Base-by-base conservation (phyloP, 2,797 vertebrate species). In the Gymnopithys bicolor region DNA sequence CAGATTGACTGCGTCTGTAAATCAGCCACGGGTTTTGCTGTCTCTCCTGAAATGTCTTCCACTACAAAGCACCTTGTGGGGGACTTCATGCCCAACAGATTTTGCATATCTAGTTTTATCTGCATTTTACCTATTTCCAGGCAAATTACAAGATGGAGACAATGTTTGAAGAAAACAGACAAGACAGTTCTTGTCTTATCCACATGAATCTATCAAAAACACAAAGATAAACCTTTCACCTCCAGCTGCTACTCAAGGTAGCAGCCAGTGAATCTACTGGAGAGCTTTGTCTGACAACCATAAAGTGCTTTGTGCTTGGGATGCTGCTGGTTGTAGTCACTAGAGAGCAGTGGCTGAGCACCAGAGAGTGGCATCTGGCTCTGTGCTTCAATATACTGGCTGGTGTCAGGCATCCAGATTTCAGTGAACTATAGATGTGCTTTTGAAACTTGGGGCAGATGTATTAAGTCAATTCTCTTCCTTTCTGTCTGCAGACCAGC, bases 401-500 rank as follows among this genome's bases (percentile, higher is more conserved):
- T 70, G 28, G 2, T 17, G 3, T 78, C 43, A 55, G 35, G 17
- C n/a, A 63, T 56, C 27, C 70, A 56, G 48, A 46, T 70, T 90
- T 75, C 48, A 60, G 18, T 69, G 67, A 56, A 93, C 84, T n/a
- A 32, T 46, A 9, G 18, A 62, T 52, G 27, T 66, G 49, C 18
- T 88, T 92, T 70, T 77, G 41, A 76, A 86, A 76, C 70, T 69
- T 60, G 12, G 43, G 55, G 39, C 19, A 35, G 12, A 19, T 33
- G 2, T 70, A 49, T 67, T 74, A 77, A 88, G 46, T 58, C 35
- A 90, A 9, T 83, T 75, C 13, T 87, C 49, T 89, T 56, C 45
- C 59, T 81, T 94, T 96, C 39, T 88, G 45, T 80, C 77, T 90
- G 11, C 97, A 99, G 98, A 98, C 48, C 97, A 97, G 60, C 98